A percentile compares a stretch with the other conserved stretches of the same genome.
Conservation (phyloP, 2,797 vertebrate species). For the Hydrocynus forskahlii region DNA sequence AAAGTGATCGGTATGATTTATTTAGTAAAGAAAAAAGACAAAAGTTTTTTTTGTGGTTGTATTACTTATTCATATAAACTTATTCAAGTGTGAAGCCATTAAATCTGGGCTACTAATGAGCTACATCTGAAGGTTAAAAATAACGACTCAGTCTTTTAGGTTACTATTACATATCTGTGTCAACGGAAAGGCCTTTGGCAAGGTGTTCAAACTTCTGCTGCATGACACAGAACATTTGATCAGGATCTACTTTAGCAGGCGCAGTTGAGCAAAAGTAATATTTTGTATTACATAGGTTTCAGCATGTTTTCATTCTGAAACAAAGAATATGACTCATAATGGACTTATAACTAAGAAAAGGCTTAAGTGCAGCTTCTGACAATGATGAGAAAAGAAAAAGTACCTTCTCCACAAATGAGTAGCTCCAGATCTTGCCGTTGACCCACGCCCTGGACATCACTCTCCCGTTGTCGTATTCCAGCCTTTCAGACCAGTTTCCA, state of each 20-base stretch:
- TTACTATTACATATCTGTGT: not conserved
- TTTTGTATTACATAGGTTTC: not conserved
- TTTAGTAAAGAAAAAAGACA: too few relatives aligned
- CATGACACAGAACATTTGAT: not conserved
- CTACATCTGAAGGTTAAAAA: not conserved
- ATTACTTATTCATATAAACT: too few relatives aligned
- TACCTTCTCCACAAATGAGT: conserved; percentile 92
- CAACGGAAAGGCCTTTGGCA: not conserved
- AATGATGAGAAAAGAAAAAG: not conserved
- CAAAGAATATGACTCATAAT: not conserved
- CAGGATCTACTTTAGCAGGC: not conserved
- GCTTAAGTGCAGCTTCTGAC: not conserved
- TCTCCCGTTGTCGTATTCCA: conserved; percentile 92
- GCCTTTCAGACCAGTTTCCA: conserved; percentile 91
- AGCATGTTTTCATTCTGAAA: not conserved
- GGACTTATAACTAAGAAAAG: not conserved
- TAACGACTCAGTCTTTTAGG: not conserved
- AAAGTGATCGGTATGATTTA: too few relatives aligned
- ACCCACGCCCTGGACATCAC: conserved; percentile 93
- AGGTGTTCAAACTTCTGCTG: not conserved
- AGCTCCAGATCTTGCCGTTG: conserved; percentile 98
- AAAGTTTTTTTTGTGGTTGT: too few relatives aligned
- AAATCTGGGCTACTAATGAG: too few relatives aligned
- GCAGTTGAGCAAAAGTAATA: not conserved
- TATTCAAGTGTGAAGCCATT: too few relatives aligned